Evolutionary conservation across 2,797 vertebrate species (phyloP), one percentile per base, ranked within the genome.

Genomic region (Hylomyscus alleni): DNA sequence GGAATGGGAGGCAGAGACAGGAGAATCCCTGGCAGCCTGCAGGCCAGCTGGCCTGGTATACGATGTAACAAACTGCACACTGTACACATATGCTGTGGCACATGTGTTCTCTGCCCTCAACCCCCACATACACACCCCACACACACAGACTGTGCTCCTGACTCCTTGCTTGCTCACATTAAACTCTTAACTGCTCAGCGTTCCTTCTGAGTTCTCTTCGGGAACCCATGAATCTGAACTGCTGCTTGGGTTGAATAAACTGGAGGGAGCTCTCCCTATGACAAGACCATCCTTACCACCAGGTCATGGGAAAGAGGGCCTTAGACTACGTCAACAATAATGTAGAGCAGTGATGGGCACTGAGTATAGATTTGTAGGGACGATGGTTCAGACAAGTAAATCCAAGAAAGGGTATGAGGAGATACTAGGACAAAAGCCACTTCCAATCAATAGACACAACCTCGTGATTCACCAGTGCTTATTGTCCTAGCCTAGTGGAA

Each of bases 51-150:
- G 47, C 47, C 50, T 72, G n/a, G n/a, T n/a, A 29, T 56, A 73
- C 8, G n/a, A 44, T 8, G 3, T 2, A 73, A n/a, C 3, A 40
- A 56, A 40, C n/a, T n/a, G n/a, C n/a, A n/a, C n/a, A n/a, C 15
- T 4, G 7, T 50, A 56, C 85, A 56, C n/a, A 29, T 29, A 73
- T 73, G 50, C 20, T 26, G 8, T 6, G n/a, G 50, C 50, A 40
- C 14, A 0, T 11, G 67, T 31, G 24, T 19, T 1, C 4, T 14
- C 13, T 5, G 3, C 20, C 1, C n/a, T 4, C 22, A 26, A 2
- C 1, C 2, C 26, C 11, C 12, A 13, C 8, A 54, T 2, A 52
- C 65, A 69, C 31, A 52, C 47, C 10, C 13, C 34, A 72, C 65
- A 86, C 65, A 29, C 14, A 54, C 11, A 22, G 47, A 54, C 1